A percentile compares a stretch with the other conserved stretches of the same genome.
Evolutionary conservation across 2,888 invertebrate species (phyloP).

Genomic region (Cepaea hortensis): DNA sequence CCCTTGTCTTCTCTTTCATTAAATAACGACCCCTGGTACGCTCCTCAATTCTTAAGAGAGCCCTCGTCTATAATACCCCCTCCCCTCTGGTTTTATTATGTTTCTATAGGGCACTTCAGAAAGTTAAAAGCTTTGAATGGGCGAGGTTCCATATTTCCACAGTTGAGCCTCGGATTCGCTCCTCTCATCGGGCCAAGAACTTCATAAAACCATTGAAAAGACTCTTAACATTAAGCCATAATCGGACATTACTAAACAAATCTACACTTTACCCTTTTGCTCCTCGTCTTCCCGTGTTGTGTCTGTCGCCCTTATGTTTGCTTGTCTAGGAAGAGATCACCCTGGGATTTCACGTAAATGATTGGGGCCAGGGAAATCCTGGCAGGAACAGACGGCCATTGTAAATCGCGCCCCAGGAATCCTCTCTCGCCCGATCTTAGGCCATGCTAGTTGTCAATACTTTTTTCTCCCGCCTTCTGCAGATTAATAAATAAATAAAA

Average conservation of each 20-base stretch:
- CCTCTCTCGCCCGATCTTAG: neutral
- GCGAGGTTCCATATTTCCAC: neutral
- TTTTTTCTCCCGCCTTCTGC: too few relatives aligned
- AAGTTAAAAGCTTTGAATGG: conserved; percentile 33
- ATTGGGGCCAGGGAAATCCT: neutral
- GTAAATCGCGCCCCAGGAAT: conserved; percentile 14
- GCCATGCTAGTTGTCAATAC: neutral
- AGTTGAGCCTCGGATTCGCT: neutral
- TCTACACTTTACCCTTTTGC: neutral
- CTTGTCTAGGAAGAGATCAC: neutral
- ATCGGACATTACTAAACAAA: conserved; percentile 18
- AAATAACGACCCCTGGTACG: neutral
- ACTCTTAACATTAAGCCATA: neutral
- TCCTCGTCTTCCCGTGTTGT: neutral
- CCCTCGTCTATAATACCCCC: conserved; percentile 26
- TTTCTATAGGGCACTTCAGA: conserved; percentile 8
- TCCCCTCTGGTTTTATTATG: conserved; percentile 13
- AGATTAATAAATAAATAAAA: too few relatives aligned
- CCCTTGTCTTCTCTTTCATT: conserved; percentile 1
- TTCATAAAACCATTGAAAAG: neutral
- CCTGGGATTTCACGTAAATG: conserved; percentile 1
- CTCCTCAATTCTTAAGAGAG: neutral
- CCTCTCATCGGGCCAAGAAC: neutral
- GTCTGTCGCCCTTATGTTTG: conserved; percentile 17
- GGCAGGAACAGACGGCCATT: neutral